Evolutionary conservation across 2,113 vertebrate genomes (phyloP).

Genomic region (Pterocles orientalis): DNA sequence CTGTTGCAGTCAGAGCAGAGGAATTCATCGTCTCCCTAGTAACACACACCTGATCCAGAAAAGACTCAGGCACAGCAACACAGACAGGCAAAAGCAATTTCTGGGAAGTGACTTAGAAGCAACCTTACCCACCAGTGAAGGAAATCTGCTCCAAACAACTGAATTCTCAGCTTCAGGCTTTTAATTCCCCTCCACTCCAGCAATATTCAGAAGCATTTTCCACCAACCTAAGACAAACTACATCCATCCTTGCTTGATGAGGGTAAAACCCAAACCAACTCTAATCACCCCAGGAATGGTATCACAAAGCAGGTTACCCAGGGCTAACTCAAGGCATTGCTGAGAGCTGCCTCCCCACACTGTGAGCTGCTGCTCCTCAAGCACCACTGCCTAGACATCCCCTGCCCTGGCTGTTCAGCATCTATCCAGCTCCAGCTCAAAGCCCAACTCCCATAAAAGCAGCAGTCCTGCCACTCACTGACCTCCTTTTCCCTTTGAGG

Average conservation of each 20-base stretch:
- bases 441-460: background rate
- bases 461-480: background rate
- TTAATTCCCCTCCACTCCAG: background rate
- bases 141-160: background rate
- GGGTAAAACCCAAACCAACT: background rate
- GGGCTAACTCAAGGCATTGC: background rate
- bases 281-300: rapidly evolving
- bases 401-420: background rate
- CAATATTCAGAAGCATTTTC: background rate
- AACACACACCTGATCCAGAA: slow-evolving; percentile 16
- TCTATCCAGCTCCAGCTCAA: background rate
- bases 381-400: background rate
- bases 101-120: background rate
- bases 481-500: background rate
- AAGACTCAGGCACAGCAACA: background rate
- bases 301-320: background rate
- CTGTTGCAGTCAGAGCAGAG: background rate
- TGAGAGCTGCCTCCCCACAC: background rate
- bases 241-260: background rate
- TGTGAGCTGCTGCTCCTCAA: background rate
- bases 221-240: background rate
- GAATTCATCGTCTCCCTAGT: background rate
- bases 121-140: background rate
- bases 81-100: background rate
- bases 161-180: background rate